These are phyloP conservation scores for Apis mellifera DNA, from an alignment of 1,140 invertebrate genomes.

Conservation along the genomic window DNA sequence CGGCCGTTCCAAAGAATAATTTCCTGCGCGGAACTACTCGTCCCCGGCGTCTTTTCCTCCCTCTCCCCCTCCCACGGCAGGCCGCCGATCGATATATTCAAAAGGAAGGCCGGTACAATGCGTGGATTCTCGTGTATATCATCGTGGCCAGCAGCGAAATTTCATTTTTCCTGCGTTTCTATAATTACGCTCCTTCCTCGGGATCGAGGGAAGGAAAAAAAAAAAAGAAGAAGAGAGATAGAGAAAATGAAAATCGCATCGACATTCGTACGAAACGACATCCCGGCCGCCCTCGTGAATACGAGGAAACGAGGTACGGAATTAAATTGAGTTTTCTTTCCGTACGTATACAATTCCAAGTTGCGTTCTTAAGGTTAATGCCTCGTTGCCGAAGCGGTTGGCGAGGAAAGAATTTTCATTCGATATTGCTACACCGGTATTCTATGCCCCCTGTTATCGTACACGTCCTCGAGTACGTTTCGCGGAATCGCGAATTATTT, in stretches of 20 bases:
- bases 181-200: background rate
- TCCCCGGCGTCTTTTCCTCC: constrained; percentile 8
- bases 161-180: background rate
- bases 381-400: background rate
- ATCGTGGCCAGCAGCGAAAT: background rate
- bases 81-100: constrained; percentile 41
- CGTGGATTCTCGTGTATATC: constrained; percentile 24
- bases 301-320: background rate
- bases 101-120: constrained; percentile 18
- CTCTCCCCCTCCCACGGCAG: background rate
- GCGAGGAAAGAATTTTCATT: background rate
- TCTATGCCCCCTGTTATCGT: background rate
- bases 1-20: constrained; percentile 53
- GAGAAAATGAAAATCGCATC: background rate
- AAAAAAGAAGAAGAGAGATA: background rate
- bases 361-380: constrained; percentile 1
- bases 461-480: background rate
- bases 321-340: constrained; percentile 13
- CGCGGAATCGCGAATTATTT: constrained; percentile 16
- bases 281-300: background rate
- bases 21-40: constrained; percentile 47
- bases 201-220: too few relatives aligned
- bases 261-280: background rate
- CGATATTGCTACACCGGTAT: background rate
- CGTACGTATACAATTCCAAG: background rate